A percentile compares a stretch with the other conserved stretches of the same genome.
Conservation (phyloP, 2,888 invertebrate genomes). For the Agonum fuliginosum region DNA sequence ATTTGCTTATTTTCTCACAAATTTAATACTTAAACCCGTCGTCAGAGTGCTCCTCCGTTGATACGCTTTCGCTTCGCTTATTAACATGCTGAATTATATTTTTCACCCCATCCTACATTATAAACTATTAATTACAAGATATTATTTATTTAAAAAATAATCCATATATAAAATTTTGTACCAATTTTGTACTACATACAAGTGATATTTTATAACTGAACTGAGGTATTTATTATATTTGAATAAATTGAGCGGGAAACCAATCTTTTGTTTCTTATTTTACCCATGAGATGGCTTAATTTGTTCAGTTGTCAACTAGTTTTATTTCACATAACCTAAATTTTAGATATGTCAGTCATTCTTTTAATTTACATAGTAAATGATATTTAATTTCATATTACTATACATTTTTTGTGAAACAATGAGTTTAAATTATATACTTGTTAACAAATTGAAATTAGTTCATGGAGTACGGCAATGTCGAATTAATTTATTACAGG, state of each 20-base stretch:
- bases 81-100: too few relatives aligned
- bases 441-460: constrained; percentile 33
- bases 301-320: not conserved
- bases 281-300: not conserved
- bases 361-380: constrained; percentile 6
- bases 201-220: too few relatives aligned
- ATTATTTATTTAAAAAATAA: not conserved
- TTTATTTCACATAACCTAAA: constrained; percentile 24
- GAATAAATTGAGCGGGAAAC: not conserved
- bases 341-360: constrained; percentile 6
- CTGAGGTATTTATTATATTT: not conserved
- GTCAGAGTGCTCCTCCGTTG: constrained; percentile 5
- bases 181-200: too few relatives aligned
- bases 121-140: too few relatives aligned
- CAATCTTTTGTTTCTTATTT: not conserved
- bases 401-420: not conserved
- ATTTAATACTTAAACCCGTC: constrained; percentile 27
- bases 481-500: not conserved
- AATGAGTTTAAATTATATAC: constrained; percentile 48
- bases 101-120: too few relatives aligned
- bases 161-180: too few relatives aligned
- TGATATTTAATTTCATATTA: not conserved
- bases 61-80: not conserved
- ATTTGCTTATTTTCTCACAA: constrained; percentile 10
- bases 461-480: constrained; percentile 9